phyloP scores from a whole-genome alignment of 1,140 invertebrate genomes.

The Heliothis virescens region DNA sequence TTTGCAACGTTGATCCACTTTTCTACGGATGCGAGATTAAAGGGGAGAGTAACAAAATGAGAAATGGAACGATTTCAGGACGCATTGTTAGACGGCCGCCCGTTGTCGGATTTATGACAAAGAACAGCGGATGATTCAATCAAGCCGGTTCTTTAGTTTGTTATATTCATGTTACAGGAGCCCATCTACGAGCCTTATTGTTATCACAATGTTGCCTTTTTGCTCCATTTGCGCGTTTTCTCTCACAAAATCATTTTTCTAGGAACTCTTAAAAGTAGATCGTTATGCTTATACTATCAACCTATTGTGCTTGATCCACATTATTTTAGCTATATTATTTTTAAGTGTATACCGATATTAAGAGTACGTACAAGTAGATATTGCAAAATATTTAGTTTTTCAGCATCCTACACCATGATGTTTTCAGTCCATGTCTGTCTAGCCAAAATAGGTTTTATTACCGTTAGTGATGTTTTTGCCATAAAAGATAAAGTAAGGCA shows the following conservation, averaged over 20 bases:
- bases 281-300: neutral
- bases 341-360: neutral
- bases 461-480: too few species aligned
- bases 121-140: slow-evolving; percentile 86
- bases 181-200: slow-evolving; percentile 77
- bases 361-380: too few species aligned
- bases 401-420: too few species aligned
- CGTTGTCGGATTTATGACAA: slow-evolving; percentile 86
- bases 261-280: slow-evolving; percentile 2
- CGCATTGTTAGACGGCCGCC: slow-evolving; percentile 82
- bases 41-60: slow-evolving; percentile 86
- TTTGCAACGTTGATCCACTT: slow-evolving; percentile 85
- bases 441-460: too few species aligned
- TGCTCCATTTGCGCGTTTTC: slow-evolving; percentile 67
- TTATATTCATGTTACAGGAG: slow-evolving; percentile 82
- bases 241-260: slow-evolving; percentile 42
- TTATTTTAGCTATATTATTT: neutral
- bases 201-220: slow-evolving; percentile 72
- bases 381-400: too few species aligned
- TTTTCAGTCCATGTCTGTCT: too few species aligned
- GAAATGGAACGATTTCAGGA: slow-evolving; percentile 86
- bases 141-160: slow-evolving; percentile 83
- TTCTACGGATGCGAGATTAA: slow-evolving; percentile 86
- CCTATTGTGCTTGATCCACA: neutral
- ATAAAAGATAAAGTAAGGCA: too few species aligned